Conservation (phyloP, 2,888 invertebrate species). For the Creontiades dilutus region DNA sequence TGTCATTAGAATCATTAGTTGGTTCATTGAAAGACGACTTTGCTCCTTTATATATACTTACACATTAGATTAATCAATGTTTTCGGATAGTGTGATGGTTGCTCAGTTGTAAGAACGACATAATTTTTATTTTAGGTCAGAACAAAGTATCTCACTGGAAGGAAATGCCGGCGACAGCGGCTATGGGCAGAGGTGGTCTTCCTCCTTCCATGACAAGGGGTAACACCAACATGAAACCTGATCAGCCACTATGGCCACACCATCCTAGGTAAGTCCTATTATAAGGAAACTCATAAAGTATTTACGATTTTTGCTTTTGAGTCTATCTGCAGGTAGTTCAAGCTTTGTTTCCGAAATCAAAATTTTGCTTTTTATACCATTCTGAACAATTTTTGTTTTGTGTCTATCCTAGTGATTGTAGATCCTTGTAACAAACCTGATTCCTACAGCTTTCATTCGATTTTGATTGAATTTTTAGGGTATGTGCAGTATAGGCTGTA, state of each 20-base stretch:
- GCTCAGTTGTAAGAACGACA: not conserved
- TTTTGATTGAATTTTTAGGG: too few species aligned
- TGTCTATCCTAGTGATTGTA: too few species aligned
- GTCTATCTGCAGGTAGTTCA: too few species aligned
- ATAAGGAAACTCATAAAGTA: too few species aligned
- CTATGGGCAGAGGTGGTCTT: constrained; percentile 76
- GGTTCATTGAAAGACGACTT: too few species aligned
- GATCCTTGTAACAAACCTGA: too few species aligned
- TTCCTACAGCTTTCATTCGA: too few species aligned
- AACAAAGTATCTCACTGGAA: constrained; percentile 83
- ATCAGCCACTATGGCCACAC: constrained; percentile 77
- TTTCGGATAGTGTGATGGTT: not conserved
- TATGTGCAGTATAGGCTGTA: too few species aligned
- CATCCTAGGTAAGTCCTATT: constrained; percentile 76
- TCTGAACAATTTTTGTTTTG: too few species aligned
- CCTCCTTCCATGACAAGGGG: constrained; percentile 81
- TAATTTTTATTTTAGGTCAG: constrained; percentile 74
- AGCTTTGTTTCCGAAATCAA: too few species aligned
- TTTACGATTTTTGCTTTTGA: too few species aligned
- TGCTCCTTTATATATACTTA: not conserved
- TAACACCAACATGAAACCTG: constrained; percentile 77
- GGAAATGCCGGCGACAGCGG: constrained; percentile 80
- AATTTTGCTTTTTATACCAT: too few species aligned
- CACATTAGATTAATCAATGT: not conserved
- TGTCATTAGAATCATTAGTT: not conserved